Conservation (phyloP, 2,888 invertebrate species). For the Cosmorhoe ocellata region DNA sequence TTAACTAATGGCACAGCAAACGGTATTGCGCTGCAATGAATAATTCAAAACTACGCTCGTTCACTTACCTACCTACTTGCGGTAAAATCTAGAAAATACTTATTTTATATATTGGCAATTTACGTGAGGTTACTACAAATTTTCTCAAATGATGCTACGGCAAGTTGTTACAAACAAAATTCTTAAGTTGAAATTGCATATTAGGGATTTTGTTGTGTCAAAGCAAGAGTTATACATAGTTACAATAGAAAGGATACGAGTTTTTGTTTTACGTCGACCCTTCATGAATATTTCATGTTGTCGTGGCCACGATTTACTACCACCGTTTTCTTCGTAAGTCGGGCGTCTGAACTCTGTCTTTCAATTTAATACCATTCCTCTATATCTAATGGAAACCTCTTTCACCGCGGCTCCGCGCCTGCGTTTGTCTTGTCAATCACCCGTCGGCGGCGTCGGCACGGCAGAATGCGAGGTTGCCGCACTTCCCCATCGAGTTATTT, state of each 20-base stretch:
- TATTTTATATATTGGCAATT: conserved; percentile 30
- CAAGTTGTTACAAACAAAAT: conserved; percentile 21
- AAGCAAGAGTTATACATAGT: too few species aligned
- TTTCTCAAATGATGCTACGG: too few species aligned
- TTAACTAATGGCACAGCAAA: conserved; percentile 42
- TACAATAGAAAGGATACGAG: conserved; percentile 26
- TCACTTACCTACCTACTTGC: conserved; percentile 31
- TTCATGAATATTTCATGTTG: conserved; percentile 68
- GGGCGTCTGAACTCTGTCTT: conserved; percentile 42
- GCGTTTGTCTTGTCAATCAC: conserved; percentile 78
- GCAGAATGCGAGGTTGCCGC: conserved; percentile 52
- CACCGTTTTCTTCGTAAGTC: conserved; percentile 33
- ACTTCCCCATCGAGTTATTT: conserved; percentile 71
- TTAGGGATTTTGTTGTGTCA: conserved; percentile 10
- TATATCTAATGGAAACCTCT: conserved; percentile 66
- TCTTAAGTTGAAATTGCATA: conserved; percentile 18
- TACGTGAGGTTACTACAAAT: conserved; percentile 20
- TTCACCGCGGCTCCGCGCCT: conserved; percentile 55
- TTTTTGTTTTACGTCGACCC: conserved; percentile 41
- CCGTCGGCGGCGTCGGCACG: conserved; percentile 41
- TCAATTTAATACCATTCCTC: conserved; percentile 62
- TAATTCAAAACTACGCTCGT: conserved; percentile 50
- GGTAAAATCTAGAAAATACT: conserved; percentile 39
- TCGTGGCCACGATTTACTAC: conserved; percentile 58
- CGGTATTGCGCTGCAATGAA: conserved; percentile 53